Evolutionary conservation across 2,888 invertebrate species (phyloP).

Genomic region (Agrilus biguttatus): DNA sequence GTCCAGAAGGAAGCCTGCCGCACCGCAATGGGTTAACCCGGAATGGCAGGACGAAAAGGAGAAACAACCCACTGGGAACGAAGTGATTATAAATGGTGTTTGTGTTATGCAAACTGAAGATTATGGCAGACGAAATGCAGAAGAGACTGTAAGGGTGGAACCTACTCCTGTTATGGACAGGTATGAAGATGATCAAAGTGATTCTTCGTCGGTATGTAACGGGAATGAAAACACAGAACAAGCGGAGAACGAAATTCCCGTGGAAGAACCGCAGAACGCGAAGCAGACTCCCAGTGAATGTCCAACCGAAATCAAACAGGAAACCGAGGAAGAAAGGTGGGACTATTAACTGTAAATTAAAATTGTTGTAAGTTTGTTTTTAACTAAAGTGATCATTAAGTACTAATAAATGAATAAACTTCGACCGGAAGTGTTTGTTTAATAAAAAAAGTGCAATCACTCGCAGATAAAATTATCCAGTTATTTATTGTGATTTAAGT

Average conservation of each 20-base stretch:
- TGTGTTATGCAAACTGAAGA: slow-evolving; percentile 82
- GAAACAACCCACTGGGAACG: slow-evolving; percentile 44
- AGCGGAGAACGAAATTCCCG: slow-evolving; percentile 9
- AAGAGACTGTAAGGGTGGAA: slow-evolving; percentile 63
- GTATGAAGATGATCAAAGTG: slow-evolving; percentile 40
- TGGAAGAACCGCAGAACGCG: slow-evolving; percentile 17
- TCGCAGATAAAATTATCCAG: slow-evolving; percentile 19
- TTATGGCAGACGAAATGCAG: slow-evolving; percentile 41
- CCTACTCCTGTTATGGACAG: slow-evolving; percentile 57
- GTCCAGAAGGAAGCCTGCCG: slow-evolving; percentile 82
- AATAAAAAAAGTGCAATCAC: slow-evolving; percentile 17
- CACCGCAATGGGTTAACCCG: slow-evolving; percentile 96
- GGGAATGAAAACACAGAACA: slow-evolving; percentile 15
- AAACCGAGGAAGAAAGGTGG: slow-evolving; percentile 48
- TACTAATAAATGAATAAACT: slow-evolving; percentile 5
- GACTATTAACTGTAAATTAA: slow-evolving; percentile 32
- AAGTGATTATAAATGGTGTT: slow-evolving; percentile 86
- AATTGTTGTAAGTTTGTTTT: slow-evolving; percentile 5
- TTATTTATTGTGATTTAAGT: slow-evolving; percentile 25
- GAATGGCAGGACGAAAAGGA: slow-evolving; percentile 66
- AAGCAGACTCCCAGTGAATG: slow-evolving; percentile 17
- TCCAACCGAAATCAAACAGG: slow-evolving; percentile 35
- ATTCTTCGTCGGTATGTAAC: slow-evolving; percentile 33
- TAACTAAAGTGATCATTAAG: slow-evolving; percentile 1
- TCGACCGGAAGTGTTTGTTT: slow-evolving; percentile 8